These are phyloP conservation scores for Ophraella communa DNA, from an alignment of 2,888 invertebrate genomes.

Conservation along the genomic window DNA sequence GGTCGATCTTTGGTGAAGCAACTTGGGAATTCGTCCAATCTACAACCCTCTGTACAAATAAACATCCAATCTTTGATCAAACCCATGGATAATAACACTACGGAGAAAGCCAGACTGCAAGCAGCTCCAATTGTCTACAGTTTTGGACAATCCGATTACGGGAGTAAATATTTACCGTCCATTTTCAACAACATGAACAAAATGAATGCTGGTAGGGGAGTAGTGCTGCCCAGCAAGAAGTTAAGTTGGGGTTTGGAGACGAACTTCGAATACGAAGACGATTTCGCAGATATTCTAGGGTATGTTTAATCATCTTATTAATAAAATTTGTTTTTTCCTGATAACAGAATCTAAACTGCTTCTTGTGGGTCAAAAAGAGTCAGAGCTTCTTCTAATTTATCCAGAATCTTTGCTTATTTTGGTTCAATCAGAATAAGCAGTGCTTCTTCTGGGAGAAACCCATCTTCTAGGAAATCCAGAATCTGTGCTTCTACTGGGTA, in stretches of 20 bases:
- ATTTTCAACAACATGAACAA: slow-evolving; percentile 46
- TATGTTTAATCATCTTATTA: slow-evolving; percentile 52
- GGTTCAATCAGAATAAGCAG: too few species aligned
- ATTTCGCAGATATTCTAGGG: slow-evolving; percentile 78
- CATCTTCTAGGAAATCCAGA: too few species aligned
- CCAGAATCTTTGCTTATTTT: too few species aligned
- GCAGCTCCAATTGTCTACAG: slow-evolving; percentile 56
- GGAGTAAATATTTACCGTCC: slow-evolving; percentile 52
- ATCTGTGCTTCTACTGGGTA: too few species aligned
- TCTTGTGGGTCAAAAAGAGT: too few species aligned
- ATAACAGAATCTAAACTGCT: too few species aligned
- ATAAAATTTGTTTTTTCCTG: background rate
- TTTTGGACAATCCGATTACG: slow-evolving; percentile 56
- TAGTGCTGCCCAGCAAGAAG: slow-evolving; percentile 44
- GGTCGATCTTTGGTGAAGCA: slow-evolving; percentile 37
- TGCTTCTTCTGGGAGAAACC: too few species aligned
- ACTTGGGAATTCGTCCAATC: slow-evolving; percentile 42
- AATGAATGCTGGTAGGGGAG: slow-evolving; percentile 39
- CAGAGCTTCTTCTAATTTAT: too few species aligned
- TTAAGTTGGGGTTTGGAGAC: slow-evolving; percentile 53
- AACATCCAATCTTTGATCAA: slow-evolving; percentile 57
- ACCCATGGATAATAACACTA: slow-evolving; percentile 48
- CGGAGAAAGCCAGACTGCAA: slow-evolving; percentile 53
- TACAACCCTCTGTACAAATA: slow-evolving; percentile 57
- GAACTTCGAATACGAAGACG: slow-evolving; percentile 62